phyloP scores from a whole-genome alignment of 2,888 invertebrate species.

The Oxystoma pomonae region DNA sequence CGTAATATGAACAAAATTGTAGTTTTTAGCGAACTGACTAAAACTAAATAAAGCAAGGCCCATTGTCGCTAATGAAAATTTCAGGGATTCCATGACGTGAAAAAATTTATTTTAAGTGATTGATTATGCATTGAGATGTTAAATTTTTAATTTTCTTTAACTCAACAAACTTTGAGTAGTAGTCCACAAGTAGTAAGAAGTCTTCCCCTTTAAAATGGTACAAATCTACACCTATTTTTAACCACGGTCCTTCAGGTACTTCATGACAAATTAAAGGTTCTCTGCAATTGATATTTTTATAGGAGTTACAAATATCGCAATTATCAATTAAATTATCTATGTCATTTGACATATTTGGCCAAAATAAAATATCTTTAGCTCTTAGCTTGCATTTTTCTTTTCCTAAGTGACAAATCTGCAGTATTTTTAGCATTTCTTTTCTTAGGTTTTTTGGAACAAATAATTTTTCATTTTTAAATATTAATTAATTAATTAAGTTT shows the following conservation, averaged over 20 bases:
- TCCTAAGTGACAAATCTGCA: too few relatives aligned
- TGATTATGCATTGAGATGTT: too few relatives aligned
- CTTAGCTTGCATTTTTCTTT: slow-evolving; percentile 26
- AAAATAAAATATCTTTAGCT: slow-evolving; percentile 27
- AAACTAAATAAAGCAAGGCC: background rate
- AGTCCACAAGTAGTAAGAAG: background rate
- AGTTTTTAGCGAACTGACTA: background rate
- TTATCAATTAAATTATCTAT: slow-evolving; percentile 1
- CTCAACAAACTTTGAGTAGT: too few relatives aligned
- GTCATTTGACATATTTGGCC: slow-evolving; percentile 27
- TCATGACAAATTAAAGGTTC: background rate
- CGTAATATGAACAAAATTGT: background rate
- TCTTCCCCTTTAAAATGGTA: background rate
- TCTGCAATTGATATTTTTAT: background rate
- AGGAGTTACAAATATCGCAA: slow-evolving; percentile 6
- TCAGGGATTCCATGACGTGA: background rate
- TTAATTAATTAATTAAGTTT: too few relatives aligned
- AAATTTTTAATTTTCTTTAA: too few relatives aligned
- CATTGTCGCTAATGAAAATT: background rate
- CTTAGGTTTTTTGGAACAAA: too few relatives aligned
- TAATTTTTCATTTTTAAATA: too few relatives aligned
- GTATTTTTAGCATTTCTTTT: too few relatives aligned
- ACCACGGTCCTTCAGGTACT: background rate
- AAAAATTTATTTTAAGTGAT: too few relatives aligned
- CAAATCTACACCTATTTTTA: background rate